A percentile compares a stretch with the other conserved stretches of the same genome.
These are phyloP conservation scores for Diabrotica undecimpunctata DNA, from an alignment of 1,140 invertebrate species.

Conservation along the genomic window DNA sequence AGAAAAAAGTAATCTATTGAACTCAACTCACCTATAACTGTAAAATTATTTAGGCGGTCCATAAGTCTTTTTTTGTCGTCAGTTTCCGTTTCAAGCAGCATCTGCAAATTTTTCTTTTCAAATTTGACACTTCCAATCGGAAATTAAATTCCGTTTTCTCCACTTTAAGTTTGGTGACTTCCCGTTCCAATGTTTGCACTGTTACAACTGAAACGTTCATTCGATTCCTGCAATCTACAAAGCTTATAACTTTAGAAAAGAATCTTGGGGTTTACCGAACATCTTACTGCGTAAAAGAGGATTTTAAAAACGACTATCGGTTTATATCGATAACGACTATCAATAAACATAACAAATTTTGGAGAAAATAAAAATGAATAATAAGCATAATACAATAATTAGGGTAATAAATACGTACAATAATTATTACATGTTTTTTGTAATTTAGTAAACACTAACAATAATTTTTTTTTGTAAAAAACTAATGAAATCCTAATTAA, in stretches of 20 bases:
- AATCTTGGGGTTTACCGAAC: too few relatives aligned
- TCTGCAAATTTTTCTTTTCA: slow-evolving; percentile 53
- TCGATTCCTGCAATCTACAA: slow-evolving; percentile 49
- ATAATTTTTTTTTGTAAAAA: too few relatives aligned
- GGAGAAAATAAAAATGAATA: neutral
- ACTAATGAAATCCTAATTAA: too few relatives aligned
- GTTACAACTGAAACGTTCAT: slow-evolving; percentile 49
- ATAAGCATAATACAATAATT: too few relatives aligned
- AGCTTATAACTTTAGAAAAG: neutral
- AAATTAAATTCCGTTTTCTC: slow-evolving; percentile 50
- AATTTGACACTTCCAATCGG: slow-evolving; percentile 51
- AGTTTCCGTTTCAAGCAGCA: slow-evolving; percentile 56
- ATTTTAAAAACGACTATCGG: neutral
- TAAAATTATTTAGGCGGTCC: slow-evolving; percentile 52
- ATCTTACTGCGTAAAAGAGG: too few relatives aligned
- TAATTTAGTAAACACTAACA: too few relatives aligned
- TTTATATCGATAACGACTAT: too few relatives aligned
- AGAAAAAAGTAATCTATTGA: too few relatives aligned
- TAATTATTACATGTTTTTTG: too few relatives aligned
- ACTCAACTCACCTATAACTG: slow-evolving; percentile 47
- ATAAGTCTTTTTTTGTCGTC: slow-evolving; percentile 57
- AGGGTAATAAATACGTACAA: too few relatives aligned
- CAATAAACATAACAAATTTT: slow-evolving; percentile 17
- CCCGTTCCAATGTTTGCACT: slow-evolving; percentile 51
- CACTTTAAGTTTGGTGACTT: slow-evolving; percentile 49